A percentile compares a stretch with the other conserved stretches of the same genome.
phyloP scores from a whole-genome alignment of 2,888 invertebrate genomes.

The Ceramica pisi region DNA sequence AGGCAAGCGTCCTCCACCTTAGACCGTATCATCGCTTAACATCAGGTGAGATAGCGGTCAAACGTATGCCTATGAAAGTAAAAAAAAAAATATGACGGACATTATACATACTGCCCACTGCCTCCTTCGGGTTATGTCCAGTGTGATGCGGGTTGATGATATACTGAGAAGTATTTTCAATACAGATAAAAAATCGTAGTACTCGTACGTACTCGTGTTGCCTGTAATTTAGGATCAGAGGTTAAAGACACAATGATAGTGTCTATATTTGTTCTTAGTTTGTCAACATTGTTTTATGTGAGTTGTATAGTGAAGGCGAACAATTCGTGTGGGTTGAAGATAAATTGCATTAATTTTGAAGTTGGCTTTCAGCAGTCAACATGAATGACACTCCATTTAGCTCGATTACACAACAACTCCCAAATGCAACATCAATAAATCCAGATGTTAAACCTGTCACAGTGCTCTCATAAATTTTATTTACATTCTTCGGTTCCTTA shows the following conservation, averaged over 20 bases:
- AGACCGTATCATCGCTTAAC: background rate
- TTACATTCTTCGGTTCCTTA: conserved; percentile 19
- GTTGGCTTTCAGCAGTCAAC: background rate
- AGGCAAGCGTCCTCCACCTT: too few relatives aligned
- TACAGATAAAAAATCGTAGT: background rate
- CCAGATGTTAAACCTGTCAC: conserved; percentile 6
- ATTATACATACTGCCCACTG: too few relatives aligned
- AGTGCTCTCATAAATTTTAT: conserved; percentile 7
- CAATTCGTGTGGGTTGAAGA: conserved; percentile 26
- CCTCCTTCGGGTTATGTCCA: too few relatives aligned
- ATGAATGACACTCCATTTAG: conserved; percentile 27
- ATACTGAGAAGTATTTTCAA: too few relatives aligned
- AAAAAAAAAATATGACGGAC: too few relatives aligned
- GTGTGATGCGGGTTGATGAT: too few relatives aligned
- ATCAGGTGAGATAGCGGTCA: background rate
- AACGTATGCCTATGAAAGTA: too few relatives aligned
- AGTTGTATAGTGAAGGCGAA: background rate
- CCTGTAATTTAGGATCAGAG: background rate
- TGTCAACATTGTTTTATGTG: background rate
- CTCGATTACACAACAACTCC: conserved; percentile 5
- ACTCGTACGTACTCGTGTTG: background rate
- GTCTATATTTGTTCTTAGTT: background rate
- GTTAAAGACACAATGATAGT: background rate
- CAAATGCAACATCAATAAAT: conserved; percentile 4
- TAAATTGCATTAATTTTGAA: conserved; percentile 26